Evolutionary conservation across 2,797 vertebrate species (phyloP).

Genomic region (Sebastes trivittatus): DNA sequence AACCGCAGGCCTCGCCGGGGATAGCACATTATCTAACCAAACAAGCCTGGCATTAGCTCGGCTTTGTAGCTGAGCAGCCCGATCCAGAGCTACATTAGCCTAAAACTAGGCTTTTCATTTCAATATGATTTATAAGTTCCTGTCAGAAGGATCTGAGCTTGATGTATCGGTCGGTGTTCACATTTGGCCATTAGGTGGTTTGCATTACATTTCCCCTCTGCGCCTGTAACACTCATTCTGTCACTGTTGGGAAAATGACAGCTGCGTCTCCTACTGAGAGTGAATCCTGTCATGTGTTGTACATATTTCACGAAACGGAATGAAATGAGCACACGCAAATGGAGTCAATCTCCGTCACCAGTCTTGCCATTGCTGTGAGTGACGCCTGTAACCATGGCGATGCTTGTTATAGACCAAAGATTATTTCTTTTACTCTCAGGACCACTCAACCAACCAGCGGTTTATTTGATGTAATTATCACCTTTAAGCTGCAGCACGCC

Average conservation of each 20-base stretch:
- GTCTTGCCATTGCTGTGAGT: not conserved
- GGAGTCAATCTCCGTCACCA: not conserved
- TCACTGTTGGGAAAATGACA: not conserved
- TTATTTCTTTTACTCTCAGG: not conserved
- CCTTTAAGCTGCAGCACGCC: no score
- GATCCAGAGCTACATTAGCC: not conserved
- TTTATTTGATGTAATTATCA: not conserved
- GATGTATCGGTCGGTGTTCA: not conserved
- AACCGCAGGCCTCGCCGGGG: not conserved
- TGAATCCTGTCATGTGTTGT: not conserved
- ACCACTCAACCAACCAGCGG: not conserved
- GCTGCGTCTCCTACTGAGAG: not conserved
- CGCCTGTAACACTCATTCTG: not conserved
- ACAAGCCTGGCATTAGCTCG: not conserved
- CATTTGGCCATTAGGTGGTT: not conserved
- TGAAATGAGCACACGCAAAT: not conserved
- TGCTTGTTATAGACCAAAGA: not conserved
- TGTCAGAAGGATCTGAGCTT: not conserved
- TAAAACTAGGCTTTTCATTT: not conserved
- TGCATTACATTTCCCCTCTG: not conserved
- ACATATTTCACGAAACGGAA: not conserved
- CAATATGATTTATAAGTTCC: not conserved
- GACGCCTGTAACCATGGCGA: not conserved
- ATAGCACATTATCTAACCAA: constrained; percentile 6
- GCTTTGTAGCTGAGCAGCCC: not conserved